phyloP scores from a whole-genome alignment of 2,797 vertebrate species.

The Hyperoplus lanceolatus region DNA sequence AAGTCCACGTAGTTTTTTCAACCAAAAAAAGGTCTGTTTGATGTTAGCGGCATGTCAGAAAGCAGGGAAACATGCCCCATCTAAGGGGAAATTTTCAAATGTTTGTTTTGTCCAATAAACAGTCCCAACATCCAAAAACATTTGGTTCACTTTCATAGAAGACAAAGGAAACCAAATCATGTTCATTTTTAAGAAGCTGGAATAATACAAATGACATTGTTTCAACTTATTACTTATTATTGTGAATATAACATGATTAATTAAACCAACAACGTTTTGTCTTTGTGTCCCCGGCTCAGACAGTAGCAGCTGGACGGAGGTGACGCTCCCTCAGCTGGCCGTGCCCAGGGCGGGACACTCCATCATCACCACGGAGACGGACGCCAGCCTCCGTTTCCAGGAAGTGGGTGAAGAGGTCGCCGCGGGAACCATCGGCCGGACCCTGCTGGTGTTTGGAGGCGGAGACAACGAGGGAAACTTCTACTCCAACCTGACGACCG shows the following conservation, averaged over 20 bases:
- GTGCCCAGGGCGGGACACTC: slow-evolving; percentile 87
- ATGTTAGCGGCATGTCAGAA: not conserved
- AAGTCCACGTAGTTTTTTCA: too few relatives aligned
- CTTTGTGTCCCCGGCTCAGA: slow-evolving; percentile 65
- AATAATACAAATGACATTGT: not conserved
- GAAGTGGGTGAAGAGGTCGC: slow-evolving; percentile 47
- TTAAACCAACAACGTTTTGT: not conserved
- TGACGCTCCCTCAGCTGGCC: slow-evolving; percentile 77
- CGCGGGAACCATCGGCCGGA: slow-evolving; percentile 32
- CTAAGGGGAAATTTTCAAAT: too few relatives aligned
- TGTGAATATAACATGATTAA: not conserved
- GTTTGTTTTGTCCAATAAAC: too few relatives aligned
- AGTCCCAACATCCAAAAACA: not conserved
- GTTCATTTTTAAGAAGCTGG: not conserved
- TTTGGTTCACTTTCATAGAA: not conserved
- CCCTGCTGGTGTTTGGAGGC: slow-evolving; percentile 86
- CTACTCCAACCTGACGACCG: slow-evolving; percentile 83
- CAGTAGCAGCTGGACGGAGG: slow-evolving; percentile 84
- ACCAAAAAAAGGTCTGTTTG: not conserved
- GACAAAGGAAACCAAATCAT: not conserved
- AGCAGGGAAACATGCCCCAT: too few relatives aligned
- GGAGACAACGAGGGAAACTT: slow-evolving; percentile 89
- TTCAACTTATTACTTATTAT: not conserved
- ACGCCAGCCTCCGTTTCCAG: slow-evolving; percentile 7
- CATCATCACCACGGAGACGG: slow-evolving; percentile 82